Base-by-base conservation (phyloP, 2,113 vertebrate species). In the Taurulus bubalis region DNA sequence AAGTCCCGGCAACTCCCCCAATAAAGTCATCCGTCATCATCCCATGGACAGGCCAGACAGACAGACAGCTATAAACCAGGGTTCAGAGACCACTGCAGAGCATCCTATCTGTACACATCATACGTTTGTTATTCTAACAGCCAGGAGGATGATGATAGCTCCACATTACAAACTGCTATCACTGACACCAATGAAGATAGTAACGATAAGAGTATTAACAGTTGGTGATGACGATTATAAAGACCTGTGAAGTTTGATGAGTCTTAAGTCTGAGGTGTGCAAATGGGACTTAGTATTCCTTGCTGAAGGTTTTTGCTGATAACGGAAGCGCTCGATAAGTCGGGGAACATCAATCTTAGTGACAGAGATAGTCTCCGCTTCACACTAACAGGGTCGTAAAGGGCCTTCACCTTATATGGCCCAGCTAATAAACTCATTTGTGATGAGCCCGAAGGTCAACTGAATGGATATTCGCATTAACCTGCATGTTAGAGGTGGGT, bases 381-480 rank as follows among this genome's bases (percentile, higher is more conserved):
- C 47, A 59, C 77, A 75, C 90, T 94, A 91, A 91, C 91, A 88
- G 82, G 75, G 93, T 88, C 89, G 91, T 95, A 95, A 95, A 94
- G 67, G 36, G 69, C 85, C 75, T 80, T 90, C 82, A 77, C 79
- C 86, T 95, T 97, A 96, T 97, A 96, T 95, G 82, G 75, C 91
- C 73, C 28, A 45, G 69, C 95, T 93, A 95, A 96, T 95, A 95
- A 96, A 97, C 89, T 92, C 67, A 92, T 94, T 91, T 83, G 91
- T 64, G 94, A 94, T 90, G 90, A 97, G 95, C 88, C 89, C 91
- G 91, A 97, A 98, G 97, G 95, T 96, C 97, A 96, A 67, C 84
- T 51, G 60, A 77, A 68, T 63, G 22, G 69, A 80, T 71, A 72
- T 83, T 84, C 20, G 82, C 70, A 87, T 88, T 82, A 87, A 75